phyloP scores from a whole-genome alignment of 2,113 vertebrate genomes.

The Sclerurus mexicanus region DNA sequence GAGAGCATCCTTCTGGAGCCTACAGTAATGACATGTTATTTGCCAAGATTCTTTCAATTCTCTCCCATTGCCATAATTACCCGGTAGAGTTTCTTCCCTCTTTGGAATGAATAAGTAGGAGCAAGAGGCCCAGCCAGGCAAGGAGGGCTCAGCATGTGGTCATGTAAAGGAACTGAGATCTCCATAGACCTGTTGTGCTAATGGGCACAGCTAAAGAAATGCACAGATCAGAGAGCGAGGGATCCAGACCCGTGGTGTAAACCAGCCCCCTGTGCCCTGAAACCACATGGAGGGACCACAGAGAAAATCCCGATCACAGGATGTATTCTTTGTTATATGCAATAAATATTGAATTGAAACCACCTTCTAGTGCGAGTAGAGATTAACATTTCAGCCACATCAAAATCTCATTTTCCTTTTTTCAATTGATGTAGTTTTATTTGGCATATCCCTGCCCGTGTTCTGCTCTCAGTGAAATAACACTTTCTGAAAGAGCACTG shows the following conservation, averaged over 20 bases:
- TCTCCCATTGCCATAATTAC: conserved; percentile 16
- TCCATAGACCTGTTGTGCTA: not conserved
- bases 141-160: not conserved
- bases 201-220: not conserved
- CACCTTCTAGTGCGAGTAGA: not conserved
- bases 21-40: not conserved
- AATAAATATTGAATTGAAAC: not conserved
- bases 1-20: conserved; percentile 33
- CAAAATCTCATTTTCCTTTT: not conserved
- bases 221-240: not conserved
- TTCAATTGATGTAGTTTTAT: not conserved
- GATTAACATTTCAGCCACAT: not conserved
- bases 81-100: not conserved
- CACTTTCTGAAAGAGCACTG: not conserved
- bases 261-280: not conserved
- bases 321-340: not conserved
- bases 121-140: not conserved
- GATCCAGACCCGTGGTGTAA: not conserved
- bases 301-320: not conserved
- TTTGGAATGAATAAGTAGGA: conserved; percentile 4
- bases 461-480: not conserved
- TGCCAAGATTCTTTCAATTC: conserved; percentile 37
- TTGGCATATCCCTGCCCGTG: not conserved
- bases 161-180: not conserved
- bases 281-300: not conserved